Conservation (phyloP, 2,888 invertebrate species). For the Tribolium freemani region DNA sequence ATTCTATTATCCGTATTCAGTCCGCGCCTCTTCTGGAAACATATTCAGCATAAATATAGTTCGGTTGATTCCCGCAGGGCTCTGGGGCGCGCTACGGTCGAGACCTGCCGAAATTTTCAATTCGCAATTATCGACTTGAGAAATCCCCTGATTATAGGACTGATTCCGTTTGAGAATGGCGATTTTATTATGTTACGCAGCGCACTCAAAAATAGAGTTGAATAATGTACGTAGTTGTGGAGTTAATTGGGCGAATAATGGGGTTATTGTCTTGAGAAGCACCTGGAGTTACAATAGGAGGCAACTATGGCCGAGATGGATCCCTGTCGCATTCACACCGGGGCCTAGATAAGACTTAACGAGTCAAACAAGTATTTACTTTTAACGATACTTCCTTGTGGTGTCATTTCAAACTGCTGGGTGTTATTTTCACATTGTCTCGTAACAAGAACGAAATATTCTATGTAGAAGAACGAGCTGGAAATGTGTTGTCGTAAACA, state of each 20-base stretch:
- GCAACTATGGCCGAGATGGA: conserved; percentile 17
- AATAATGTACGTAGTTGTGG: background rate
- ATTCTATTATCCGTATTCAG: conserved; percentile 64
- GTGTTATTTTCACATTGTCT: conserved; percentile 39
- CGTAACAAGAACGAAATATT: conserved; percentile 22
- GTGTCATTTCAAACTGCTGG: conserved; percentile 24
- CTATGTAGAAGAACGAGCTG: conserved; percentile 14
- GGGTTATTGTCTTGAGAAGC: conserved; percentile 14
- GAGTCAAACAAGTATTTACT: conserved; percentile 40
- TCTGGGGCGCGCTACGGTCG: conserved; percentile 56
- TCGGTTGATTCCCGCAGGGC: conserved; percentile 59
- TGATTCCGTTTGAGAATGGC: conserved; percentile 38
- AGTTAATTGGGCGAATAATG: conserved; percentile 23
- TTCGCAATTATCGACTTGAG: conserved; percentile 61
- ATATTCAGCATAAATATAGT: conserved; percentile 64
- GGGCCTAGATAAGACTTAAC: conserved; percentile 33
- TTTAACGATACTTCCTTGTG: conserved; percentile 38
- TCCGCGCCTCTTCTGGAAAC: conserved; percentile 60
- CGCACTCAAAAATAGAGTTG: background rate
- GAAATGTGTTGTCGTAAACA: conserved; percentile 37
- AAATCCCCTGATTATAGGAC: conserved; percentile 51
- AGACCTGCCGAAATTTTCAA: conserved; percentile 64
- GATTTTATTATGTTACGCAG: conserved; percentile 39
- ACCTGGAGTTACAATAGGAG: conserved; percentile 27
- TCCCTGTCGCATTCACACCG: conserved; percentile 10